These are phyloP conservation scores for Ormyrus pomaceus DNA, from an alignment of 2,888 invertebrate genomes.

Conservation along the genomic window DNA sequence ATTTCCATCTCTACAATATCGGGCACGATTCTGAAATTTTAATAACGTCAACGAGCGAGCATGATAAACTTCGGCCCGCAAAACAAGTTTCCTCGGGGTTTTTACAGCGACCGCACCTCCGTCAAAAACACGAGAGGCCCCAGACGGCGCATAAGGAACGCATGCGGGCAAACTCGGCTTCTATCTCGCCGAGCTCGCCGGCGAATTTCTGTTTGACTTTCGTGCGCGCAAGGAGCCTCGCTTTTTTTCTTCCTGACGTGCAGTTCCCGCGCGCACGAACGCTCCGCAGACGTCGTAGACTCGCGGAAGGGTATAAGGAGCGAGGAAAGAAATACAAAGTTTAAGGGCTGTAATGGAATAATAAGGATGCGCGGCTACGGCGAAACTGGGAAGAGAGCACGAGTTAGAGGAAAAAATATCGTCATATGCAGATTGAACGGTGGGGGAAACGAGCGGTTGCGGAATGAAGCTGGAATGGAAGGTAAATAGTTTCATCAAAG, in stretches of 20 bases:
- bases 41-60: too few species aligned
- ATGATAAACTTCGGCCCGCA: too few species aligned
- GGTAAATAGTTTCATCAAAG: constrained; percentile 17
- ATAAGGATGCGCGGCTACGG: constrained; percentile 20
- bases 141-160: constrained; percentile 17
- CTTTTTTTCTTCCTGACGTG: constrained; percentile 21
- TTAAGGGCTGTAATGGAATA: constrained; percentile 1
- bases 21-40: too few species aligned
- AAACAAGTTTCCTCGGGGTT: not conserved
- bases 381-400: not conserved
- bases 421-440: constrained; percentile 29
- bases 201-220: constrained; percentile 39
- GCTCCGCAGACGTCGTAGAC: not conserved
- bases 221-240: constrained; percentile 6
- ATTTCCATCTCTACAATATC: too few species aligned
- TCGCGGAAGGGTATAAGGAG: not conserved
- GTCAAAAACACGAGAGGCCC: constrained; percentile 33
- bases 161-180: not conserved
- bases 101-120: not conserved
- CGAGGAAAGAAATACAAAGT: not conserved
- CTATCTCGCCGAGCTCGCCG: not conserved
- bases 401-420: not conserved
- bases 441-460: not conserved
- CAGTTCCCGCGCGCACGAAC: not conserved
- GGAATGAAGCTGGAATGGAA: constrained; percentile 24